phyloP scores from a whole-genome alignment of 2,888 invertebrate species.

The Hesperia comma region DNA sequence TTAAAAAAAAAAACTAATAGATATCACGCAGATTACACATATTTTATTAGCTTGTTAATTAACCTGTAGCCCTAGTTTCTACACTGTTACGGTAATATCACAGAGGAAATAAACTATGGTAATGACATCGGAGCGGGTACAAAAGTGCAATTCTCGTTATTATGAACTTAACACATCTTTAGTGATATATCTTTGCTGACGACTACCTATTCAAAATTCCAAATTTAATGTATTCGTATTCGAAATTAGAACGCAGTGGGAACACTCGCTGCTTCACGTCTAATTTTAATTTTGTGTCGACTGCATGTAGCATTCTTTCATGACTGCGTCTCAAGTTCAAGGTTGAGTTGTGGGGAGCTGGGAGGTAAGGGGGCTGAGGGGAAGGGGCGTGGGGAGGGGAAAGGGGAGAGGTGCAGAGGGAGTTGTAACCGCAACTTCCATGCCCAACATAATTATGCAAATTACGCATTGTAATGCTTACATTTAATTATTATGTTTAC shows the following conservation, averaged over 20 bases:
- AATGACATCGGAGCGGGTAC: too few relatives aligned
- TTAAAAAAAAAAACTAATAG: too few relatives aligned
- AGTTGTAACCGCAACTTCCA: neutral
- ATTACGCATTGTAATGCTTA: neutral
- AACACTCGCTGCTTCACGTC: neutral
- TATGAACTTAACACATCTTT: too few relatives aligned
- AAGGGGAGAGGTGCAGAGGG: slow-evolving; percentile 44
- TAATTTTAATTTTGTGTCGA: slow-evolving; percentile 20
- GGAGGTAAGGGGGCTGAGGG: slow-evolving; percentile 39
- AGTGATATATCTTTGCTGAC: too few relatives aligned
- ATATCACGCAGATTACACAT: too few relatives aligned
- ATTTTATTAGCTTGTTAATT: too few relatives aligned
- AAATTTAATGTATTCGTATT: neutral
- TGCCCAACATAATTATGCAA: neutral
- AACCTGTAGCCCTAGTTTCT: too few relatives aligned
- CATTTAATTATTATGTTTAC: too few relatives aligned
- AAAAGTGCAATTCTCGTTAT: too few relatives aligned
- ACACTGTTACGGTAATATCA: too few relatives aligned
- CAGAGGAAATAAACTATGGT: too few relatives aligned
- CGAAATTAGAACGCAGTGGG: slow-evolving; percentile 10
- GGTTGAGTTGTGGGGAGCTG: slow-evolving; percentile 29
- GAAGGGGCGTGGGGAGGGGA: slow-evolving; percentile 41
- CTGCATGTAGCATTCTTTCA: slow-evolving; percentile 25
- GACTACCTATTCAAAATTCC: too few relatives aligned
- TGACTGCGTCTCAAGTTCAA: slow-evolving; percentile 21